Conservation (phyloP, 35 echinoderm and acorn worm genomes). For the Antedon bifida region DNA sequence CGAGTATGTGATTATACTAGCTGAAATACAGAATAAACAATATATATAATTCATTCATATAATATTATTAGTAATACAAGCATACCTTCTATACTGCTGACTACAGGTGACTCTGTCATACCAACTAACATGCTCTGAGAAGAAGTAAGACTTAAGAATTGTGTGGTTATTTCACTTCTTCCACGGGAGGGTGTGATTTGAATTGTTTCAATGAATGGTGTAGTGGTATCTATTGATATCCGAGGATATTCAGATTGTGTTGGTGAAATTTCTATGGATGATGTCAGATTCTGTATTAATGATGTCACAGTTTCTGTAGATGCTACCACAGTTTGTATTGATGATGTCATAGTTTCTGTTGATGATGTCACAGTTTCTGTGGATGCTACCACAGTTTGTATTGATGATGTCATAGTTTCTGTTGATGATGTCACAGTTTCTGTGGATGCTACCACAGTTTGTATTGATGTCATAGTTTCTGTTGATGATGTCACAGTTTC, state of each 20-base stretch:
- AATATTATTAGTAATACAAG: not conserved
- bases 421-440: not conserved
- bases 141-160: not conserved
- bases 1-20: too few species aligned
- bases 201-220: not conserved
- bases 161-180: not conserved
- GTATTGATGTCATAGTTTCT: not conserved
- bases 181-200: not conserved
- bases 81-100: not conserved
- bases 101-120: not conserved
- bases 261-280: not conserved
- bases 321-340: not conserved
- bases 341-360: not conserved
- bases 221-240: not conserved
- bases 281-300: not conserved
- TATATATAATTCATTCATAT: not conserved
- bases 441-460: too few species aligned
- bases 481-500: not conserved
- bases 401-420: not conserved
- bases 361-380: not conserved
- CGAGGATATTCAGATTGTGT: not conserved
- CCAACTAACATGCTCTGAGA: not conserved
- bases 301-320: not conserved
- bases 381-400: not conserved
- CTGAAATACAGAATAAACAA: too few species aligned